Evolutionary conservation across 1,140 invertebrate species (phyloP), one percentile per base, ranked within the genome.

Genomic region (Magallana gigas): DNA sequence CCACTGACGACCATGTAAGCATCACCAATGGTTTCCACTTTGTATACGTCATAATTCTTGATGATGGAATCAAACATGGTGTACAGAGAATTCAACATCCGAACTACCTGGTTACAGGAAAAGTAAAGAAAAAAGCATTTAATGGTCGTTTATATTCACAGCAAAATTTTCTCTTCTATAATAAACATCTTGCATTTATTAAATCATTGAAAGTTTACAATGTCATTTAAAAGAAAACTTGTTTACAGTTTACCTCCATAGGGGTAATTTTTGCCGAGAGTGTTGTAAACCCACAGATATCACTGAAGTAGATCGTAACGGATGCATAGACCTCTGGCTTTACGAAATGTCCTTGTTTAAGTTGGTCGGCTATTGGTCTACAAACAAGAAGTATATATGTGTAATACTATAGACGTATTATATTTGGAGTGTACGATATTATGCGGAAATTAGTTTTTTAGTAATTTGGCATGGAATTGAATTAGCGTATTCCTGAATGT

Each of bases 341-440:
- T 2, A 94, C 93, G 8, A 96, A 96, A 95, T 97, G 96, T 0
- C 98, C 98, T 76, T 97, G 96, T 94, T 98, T 99, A 64, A 99
- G 94, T 94, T 99, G 97, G 90, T 99, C 98, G 0, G 98, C 98
- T 4, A 99, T 98, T 12, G 97, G 97, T 92, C 97, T 97, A 92
- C 81, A 92, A 90, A n/a, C 85, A 16, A 3, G 36, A 48, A 4
- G 36, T 48, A 48, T 48, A 5, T 48, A 5, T 48, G 36, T 48
- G 23, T 48, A 48, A 48, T 48, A 48, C 23, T 23, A 23, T 23
- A 23, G 23, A 23, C 23, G 23, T 23, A 23, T 23, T 23, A 23
- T 23, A 23, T 23, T 23, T 23, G 23, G 23, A 0, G 23, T 23
- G 23, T 23, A 23, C 23, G 23, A 23, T 23, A 23, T 23, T 23